Evolutionary conservation across 2,888 invertebrate species (phyloP), one percentile per base, ranked within the genome.

Genomic region (Caenorhabditis doughertyi): DNA sequence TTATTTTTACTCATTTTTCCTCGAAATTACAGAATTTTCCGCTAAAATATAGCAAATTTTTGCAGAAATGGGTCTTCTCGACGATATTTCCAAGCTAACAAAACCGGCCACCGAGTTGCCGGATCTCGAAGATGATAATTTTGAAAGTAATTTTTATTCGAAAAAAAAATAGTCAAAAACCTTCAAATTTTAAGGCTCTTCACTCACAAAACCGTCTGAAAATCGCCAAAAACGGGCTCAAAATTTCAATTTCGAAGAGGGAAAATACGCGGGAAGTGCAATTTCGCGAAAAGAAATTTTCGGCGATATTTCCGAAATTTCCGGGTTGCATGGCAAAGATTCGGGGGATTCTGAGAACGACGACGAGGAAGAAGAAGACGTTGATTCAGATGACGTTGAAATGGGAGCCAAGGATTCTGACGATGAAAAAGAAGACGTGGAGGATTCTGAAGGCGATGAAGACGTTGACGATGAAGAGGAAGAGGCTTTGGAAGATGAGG

Each of bases 91-190:
- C 27, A 85, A 84, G 44, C 53, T 85, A 29, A 79, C 81, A 23
- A 68, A 67, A 56, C 84, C 87, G 5, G 86, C 84, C 3, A 65
- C 87, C 7, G 79, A 73, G 47, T 55, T 88, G 16, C 87, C 88
- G 1, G 88, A 88, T 70, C 23, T 87, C 27, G 88, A 88, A 65
- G 85, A 84, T 55, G 74, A 77, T 35, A 70, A 83, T 72, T 35
- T 60, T n/a, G 84, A 83, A 47, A 80, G 82, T 77, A 18, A 5
- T 3, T 39, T n/a, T 55, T 51, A 44, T 64, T 35, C n/a, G 49
- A 32, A 42, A 53, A 27, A 49, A 1, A 32, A n/a, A 51, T 39
- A 35, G 25, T 23, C 23, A 3, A 13, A 25, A 53, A 21, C 29
- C 42, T 64, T 25, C 35, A 51, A 47, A 47, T 3, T 74, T 76